These are phyloP conservation scores for Salvator merianae DNA, from an alignment of 2,113 vertebrate genomes.

Conservation along the genomic window DNA sequence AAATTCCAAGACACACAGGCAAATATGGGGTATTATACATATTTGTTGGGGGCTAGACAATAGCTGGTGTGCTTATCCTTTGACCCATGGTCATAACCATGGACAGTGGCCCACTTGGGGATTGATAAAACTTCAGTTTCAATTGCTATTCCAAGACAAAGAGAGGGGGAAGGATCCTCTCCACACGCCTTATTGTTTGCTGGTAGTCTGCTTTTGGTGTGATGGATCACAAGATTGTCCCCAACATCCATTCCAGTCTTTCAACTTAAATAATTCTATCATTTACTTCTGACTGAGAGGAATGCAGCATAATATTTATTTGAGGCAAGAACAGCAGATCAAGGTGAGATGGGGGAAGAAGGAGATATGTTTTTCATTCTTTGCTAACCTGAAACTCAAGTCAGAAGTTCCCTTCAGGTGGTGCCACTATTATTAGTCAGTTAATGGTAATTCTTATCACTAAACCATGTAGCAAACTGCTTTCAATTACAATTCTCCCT, in stretches of 20 bases:
- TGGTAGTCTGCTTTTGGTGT: neutral
- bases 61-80: too few relatives aligned
- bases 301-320: slow-evolving; percentile 3
- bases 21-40: too few relatives aligned
- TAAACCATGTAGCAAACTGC: neutral
- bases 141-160: neutral
- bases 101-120: neutral
- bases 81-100: neutral
- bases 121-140: neutral
- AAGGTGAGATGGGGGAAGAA: neutral
- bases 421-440: fast-evolving
- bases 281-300: slow-evolving; percentile 1
- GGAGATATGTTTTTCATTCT: neutral
- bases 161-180: too few relatives aligned
- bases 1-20: too few relatives aligned
- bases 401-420: neutral
- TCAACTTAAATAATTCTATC: neutral
- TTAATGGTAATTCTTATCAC: slow-evolving; percentile 3
- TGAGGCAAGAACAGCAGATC: neutral
- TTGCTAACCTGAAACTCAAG: slow-evolving; percentile 19
- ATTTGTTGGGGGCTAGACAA: too few relatives aligned
- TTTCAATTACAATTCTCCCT: slow-evolving; percentile 3
- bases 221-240: neutral
- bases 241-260: neutral
- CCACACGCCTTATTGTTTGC: too few relatives aligned